Evolutionary conservation across 2,113 vertebrate species (phyloP), one percentile per base, ranked within the genome.

Genomic region (Crotalus horridus): DNA sequence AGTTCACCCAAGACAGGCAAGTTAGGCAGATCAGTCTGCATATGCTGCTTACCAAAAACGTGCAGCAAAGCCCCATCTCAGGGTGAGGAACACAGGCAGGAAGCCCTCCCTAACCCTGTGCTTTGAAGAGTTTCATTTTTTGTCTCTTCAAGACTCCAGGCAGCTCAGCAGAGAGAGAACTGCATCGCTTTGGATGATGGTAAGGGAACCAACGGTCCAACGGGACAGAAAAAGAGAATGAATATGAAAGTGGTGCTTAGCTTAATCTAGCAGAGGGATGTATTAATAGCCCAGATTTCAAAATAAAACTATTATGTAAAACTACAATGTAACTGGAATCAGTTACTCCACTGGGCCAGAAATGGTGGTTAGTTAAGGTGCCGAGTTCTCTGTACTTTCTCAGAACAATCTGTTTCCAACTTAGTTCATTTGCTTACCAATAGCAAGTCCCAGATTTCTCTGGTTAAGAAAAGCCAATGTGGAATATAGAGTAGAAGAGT

Each of bases 61-160:
- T 46, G 48, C 13, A 92, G 48, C n/a, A 43, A 39, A 24, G 43
- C 26, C 69, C 20, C 29, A 86, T 23, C 8, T 26, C 43, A 11
- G 56, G 29, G 10, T 43, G 85, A 88, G 13, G 5, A 11, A 10
- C 11, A 55, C 48, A 74, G 29, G 55, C 92, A 92, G 92, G 92
- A 93, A 93, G 55, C 21, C 2, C 51, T 51, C 58, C 86, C 59
- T 48, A 29, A 7, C 29, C 11, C 7, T 43, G 24, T 6, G 48
- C 54, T 86, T 26, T 86, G 88, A 43, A 90, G 59, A 86, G 88
- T 53, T 89, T 93, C 74, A 43, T 59, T 86, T 93, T 61, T 43
- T 81, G 6, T 69, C 74, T 81, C 7, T 29, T 61, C 74, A 24
- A 61, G 54, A 81, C 54, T 39, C 4, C 4, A 24, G 15, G 61